Conservation (phyloP, 2,113 vertebrate genomes). For the Neotoma lepida region DNA sequence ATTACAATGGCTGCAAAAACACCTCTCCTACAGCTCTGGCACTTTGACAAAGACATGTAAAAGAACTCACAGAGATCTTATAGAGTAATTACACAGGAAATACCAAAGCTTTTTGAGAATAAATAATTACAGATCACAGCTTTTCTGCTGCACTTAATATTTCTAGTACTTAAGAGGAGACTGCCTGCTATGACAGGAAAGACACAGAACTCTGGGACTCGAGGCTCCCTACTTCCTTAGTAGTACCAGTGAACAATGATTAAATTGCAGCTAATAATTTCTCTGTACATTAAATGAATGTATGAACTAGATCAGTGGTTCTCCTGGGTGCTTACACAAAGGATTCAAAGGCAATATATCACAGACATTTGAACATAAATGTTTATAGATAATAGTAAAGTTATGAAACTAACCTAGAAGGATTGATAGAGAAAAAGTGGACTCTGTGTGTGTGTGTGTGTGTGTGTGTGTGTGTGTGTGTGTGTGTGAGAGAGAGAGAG, state of each 20-base stretch:
- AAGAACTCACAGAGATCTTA: not conserved
- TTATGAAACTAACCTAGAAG: not conserved
- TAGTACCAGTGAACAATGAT: not conserved
- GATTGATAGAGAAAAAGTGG: not conserved
- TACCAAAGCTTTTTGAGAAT: constrained; percentile 27
- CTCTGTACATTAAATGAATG: not conserved
- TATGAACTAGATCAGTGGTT: not conserved
- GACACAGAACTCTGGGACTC: not conserved
- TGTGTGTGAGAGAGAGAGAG: too few species aligned
- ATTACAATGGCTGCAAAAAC: not conserved
- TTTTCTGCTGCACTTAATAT: constrained; percentile 35
- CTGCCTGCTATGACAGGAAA: constrained; percentile 14
- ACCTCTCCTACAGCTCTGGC: not conserved
- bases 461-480: not conserved
- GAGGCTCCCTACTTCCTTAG: not conserved
- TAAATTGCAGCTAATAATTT: not conserved
- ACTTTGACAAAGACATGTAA: not conserved
- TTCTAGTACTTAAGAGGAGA: constrained; percentile 46
- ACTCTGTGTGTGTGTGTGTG: not conserved
- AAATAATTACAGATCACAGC: not conserved
- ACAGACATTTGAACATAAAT: not conserved
- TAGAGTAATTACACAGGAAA: not conserved
- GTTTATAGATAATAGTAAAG: not conserved
- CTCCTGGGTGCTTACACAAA: not conserved
- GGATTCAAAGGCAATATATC: not conserved